Base-by-base conservation (phyloP, 2,113 vertebrate genomes). In the Malurus alboscapulatus region DNA sequence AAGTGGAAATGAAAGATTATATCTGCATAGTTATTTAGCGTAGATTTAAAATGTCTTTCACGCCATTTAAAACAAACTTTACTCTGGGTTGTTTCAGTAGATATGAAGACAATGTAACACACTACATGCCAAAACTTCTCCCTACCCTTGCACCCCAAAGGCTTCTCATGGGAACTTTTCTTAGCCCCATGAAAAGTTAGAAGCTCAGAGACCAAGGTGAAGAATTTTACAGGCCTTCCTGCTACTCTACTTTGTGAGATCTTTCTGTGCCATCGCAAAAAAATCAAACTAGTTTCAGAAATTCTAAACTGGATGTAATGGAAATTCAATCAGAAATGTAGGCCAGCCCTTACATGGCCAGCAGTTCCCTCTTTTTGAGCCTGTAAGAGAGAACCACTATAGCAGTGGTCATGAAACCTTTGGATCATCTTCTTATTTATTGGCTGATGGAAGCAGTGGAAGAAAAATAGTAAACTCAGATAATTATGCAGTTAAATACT, bases 1-100 rank as follows among this genome's bases (percentile, higher is more conserved):
- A 98, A 99, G 99, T 97, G 77, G n/a, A 85, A 95, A 96, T 55
- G 1, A 79, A 87, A 84, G 14, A 76, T 92, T 77, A 20, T 6
- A 19, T 75, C 47, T 85, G 29, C n/a, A 11, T 82, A 71, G 17
- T 62, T 48, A 72, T 40, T 74, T 84, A 51, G 27, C 8, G 3
- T 62, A 73, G 48, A 74, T 75, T 59, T 55, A 17, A 68, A 83
- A 66, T 42, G 30, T n/a, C 40, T 57, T 63, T 79, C 62, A 47
- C 10, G 16, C 14, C 4, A 34, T 87, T 87, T 72, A 75, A 91
- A 87, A 57, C 24, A 20, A 48, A 30, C 14, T 75, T 63, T 16
- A 25, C 29, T 12, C 24, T 22, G 38, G 12, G 10, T 36, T 71
- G 36, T 76, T 87, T 89, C 38, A 69, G 21, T 61, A 76, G 34